These are phyloP conservation scores for Pterocles burchelli DNA, from an alignment of 2,113 vertebrate genomes.

Conservation along the genomic window DNA sequence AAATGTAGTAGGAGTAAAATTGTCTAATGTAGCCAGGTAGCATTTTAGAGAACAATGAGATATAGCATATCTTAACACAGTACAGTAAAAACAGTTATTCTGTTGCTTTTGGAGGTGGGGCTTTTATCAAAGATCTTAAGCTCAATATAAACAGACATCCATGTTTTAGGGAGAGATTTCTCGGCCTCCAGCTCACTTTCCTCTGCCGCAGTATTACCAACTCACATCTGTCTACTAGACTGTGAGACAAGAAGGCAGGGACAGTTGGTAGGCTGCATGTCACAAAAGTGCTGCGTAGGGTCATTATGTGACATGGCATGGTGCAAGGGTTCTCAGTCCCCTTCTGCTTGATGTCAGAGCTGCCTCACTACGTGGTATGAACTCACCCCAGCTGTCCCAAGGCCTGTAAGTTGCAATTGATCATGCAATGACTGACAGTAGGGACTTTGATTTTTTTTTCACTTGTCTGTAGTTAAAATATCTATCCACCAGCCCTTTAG, in stretches of 20 bases:
- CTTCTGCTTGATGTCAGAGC: not conserved
- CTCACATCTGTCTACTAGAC: not conserved
- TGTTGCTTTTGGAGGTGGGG: not conserved
- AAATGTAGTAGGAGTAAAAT: not conserved
- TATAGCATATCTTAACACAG: not conserved
- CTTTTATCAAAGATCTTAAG: not conserved
- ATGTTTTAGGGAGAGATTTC: not conserved
- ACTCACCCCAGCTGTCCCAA: not conserved
- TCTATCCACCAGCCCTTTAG: not conserved
- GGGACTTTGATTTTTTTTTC: not conserved
- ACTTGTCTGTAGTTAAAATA: not conserved
- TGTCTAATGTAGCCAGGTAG: not conserved
- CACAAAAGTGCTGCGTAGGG: fast-evolving
- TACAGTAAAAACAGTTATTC: not conserved
- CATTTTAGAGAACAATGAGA: not conserved
- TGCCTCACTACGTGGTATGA: not conserved
- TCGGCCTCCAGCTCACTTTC: not conserved
- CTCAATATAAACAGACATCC: fast-evolving
- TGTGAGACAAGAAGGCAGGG: not conserved
- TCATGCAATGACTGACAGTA: not conserved
- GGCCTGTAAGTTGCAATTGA: not conserved
- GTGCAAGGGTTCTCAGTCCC: not conserved
- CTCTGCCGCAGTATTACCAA: not conserved
- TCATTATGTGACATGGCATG: not conserved
- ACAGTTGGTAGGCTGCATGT: not conserved